Base-by-base conservation (phyloP, 2,797 vertebrate genomes). In the Clarias fuscus region DNA sequence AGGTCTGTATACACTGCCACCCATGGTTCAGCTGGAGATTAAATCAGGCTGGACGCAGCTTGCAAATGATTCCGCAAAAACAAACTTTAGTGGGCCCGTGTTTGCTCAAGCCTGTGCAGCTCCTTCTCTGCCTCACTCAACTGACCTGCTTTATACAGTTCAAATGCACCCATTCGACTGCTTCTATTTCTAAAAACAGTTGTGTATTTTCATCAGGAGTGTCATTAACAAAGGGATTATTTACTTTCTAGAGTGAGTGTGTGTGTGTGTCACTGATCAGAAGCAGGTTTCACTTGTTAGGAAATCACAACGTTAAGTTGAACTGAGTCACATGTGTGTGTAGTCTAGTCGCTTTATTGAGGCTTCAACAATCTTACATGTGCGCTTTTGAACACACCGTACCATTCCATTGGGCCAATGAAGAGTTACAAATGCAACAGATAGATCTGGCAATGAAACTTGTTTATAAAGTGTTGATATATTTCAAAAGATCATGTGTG, bases 1-100 rank as follows among this genome's bases (percentile, higher is more conserved):
- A 77, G 80, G 56, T 71, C 84, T 77, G 64, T 83, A 65, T 81
- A 40, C 80, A 67, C 80, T 85, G 82, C 80, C 85, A 86, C 71
- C 65, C 85, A 82, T 84, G 79, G 83, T 71, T 85, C 84, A 83
- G 87, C 73, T 79, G 83, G 85, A 89, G 82, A 88, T 87, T 77
- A 71, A 89, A 86, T 85, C 83, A 62, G 56, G 62, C 72, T 80
- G 59, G 86, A 87, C 81, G 37, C 67, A 67, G 87, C 86, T 82
- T 65, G 79, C 58, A 73, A 85, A 77, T 68, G 59, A 80, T 87
- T 86, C 84, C 80, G 84, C 75, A 72, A 90, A 89, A 89, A 88
- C 85, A 86, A 88, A 83, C 82, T 79, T 84, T 72, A 82, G 62
- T 24, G 13, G 65, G 72, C 72, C 67, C 1, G 22, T 89, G 85